Base-by-base conservation (phyloP, 2,888 invertebrate species). In the Luffia ferchaultella region DNA sequence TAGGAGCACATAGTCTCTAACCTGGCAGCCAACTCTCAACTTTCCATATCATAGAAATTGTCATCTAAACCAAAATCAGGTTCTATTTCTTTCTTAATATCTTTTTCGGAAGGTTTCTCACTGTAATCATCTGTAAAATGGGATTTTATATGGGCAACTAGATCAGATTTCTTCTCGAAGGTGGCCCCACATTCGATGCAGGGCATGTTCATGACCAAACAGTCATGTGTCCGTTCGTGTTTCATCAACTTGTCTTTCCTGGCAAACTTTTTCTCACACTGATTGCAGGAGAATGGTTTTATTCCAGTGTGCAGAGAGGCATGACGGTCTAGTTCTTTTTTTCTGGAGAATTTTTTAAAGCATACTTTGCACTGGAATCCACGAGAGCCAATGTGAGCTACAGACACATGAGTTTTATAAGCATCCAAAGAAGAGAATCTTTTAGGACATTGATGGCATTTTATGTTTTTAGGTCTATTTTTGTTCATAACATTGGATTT, bases 271-370 rank as follows among this genome's bases (percentile, higher is more conserved):
- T 89, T 89, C 55, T 88, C 87, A 70, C 91, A 91, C 51, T 86
- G 85, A 48, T 79, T 83, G 63, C 92, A 92, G 48, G 88, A 86
- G 62, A 89, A 90, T 1, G 90, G 87, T 58, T 89, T 89, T 70
- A 88, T 80, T 1, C 87, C 90, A 42, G 89, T 85, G 67, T 91
- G 91, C 1, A 90, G 82, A 0, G 87, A 82, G 16, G 87, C 80
- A 69, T 92, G 92, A 0, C 90, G 79, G 57, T 91, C 90, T 9
- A 91, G 68, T 67, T 92, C 91, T 43, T 90, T 80, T 68, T 90
- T 90, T 1, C 91, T 75, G 30, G 88, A 77, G 62, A 92, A 92
- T 5, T 88, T 85, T 64, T 90, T 90, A 49, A 85, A 86, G 64
- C 91, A 92, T 46, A 89, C 80, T 56, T 86, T 85, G 62, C 91